Conservation (phyloP, 2,113 vertebrate genomes). For the Cyphomyrus discorhynchus region DNA sequence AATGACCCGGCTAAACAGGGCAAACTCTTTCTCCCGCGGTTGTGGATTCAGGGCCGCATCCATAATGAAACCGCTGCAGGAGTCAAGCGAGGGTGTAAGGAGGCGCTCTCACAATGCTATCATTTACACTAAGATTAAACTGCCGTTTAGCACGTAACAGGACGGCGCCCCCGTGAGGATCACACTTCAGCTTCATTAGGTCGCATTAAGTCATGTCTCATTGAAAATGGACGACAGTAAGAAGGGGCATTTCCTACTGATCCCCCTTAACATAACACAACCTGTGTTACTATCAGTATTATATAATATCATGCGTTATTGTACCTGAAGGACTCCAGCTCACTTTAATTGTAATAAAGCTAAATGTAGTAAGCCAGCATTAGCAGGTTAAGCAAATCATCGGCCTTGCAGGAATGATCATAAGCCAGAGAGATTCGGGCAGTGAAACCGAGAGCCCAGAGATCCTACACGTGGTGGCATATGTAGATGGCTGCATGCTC, state of each 20-base stretch:
- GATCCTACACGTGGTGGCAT: neutral
- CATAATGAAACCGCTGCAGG: neutral
- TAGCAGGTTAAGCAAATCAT: neutral
- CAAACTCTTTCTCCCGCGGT: neutral
- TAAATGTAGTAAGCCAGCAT: neutral
- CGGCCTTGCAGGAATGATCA: neutral
- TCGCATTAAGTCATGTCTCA: neutral
- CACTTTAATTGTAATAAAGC: neutral
- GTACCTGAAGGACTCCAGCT: neutral
- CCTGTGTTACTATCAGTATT: neutral
- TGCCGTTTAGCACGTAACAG: neutral
- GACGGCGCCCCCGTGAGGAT: neutral
- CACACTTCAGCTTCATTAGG: neutral
- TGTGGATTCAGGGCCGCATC: neutral
- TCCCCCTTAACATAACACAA: neutral
- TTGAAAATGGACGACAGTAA: neutral
- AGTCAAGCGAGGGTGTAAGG: too few species aligned
- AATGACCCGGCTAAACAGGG: neutral
- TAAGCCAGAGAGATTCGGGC: neutral
- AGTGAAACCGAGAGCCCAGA: neutral
- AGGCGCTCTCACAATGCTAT: neutral
- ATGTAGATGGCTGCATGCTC: neutral
- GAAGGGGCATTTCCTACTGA: neutral
- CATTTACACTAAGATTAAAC: neutral
- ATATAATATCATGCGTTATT: neutral